These are phyloP conservation scores for Conomelus anceps DNA, from an alignment of 2,888 invertebrate species.

Conservation along the genomic window DNA sequence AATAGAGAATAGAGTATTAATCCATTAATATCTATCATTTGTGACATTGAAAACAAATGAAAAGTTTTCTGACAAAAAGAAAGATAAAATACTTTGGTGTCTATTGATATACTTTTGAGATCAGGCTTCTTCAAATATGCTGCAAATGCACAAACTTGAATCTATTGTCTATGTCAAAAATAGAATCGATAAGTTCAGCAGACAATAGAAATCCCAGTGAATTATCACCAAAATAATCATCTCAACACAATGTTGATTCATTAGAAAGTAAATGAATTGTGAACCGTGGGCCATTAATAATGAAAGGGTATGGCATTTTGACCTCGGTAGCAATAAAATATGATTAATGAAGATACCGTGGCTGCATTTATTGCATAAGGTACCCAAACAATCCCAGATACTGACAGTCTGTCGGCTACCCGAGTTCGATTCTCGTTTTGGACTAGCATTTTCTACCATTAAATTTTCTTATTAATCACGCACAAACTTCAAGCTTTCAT, in stretches of 20 bases:
- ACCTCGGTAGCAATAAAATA: background rate
- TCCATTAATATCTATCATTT: too few relatives aligned
- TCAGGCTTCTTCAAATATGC: background rate
- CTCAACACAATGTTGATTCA: background rate
- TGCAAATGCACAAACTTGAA: background rate
- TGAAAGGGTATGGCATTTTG: background rate
- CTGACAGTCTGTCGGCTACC: too few relatives aligned
- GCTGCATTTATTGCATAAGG: background rate
- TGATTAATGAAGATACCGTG: background rate
- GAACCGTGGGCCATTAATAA: too few relatives aligned
- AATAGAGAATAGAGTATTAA: too few relatives aligned
- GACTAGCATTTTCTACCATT: too few relatives aligned
- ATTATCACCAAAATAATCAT: background rate
- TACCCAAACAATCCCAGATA: slow-evolving; percentile 4
- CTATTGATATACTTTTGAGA: background rate
- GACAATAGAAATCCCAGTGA: background rate
- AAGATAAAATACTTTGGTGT: background rate
- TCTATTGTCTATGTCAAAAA: background rate
- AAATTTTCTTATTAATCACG: too few relatives aligned
- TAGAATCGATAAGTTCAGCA: background rate
- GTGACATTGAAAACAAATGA: too few relatives aligned
- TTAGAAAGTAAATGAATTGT: background rate
- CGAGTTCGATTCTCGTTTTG: too few relatives aligned
- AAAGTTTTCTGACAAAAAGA: background rate
- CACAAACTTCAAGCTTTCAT: too few relatives aligned